Percentiles rank a stretch among this genome's conserved stretches.
These are phyloP conservation scores for Drosophila colorata DNA, from an alignment of 2,888 invertebrate genomes.

Conservation along the genomic window DNA sequence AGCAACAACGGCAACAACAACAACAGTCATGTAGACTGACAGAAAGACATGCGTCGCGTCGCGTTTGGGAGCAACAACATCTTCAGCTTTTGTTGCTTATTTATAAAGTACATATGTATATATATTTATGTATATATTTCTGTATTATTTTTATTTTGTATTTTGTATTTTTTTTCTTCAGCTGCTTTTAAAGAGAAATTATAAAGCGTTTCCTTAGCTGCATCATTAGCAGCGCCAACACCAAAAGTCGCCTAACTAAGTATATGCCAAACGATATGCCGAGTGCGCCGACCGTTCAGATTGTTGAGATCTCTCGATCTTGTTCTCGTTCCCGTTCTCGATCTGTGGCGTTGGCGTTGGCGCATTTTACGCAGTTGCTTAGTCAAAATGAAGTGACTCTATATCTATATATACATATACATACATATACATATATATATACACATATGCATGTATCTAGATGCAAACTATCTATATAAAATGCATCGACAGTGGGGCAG, in stretches of 20 bases:
- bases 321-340: constrained; percentile 11
- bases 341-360: constrained; percentile 72
- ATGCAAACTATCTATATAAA: constrained; percentile 71
- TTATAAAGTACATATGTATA: constrained; percentile 44
- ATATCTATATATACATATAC: constrained; percentile 32
- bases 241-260: constrained; percentile 82
- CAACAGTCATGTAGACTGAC: constrained; percentile 1
- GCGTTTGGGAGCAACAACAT: constrained; percentile 63
- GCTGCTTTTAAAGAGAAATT: constrained; percentile 80
- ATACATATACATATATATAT: constrained; percentile 6
- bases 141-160: constrained; percentile 13
- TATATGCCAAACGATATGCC: constrained; percentile 44
- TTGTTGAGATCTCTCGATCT: constrained; percentile 54
- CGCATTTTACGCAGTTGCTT: constrained; percentile 79
- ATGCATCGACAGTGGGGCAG: constrained; percentile 72
- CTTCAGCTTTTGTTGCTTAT: constrained; percentile 66
- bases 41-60: constrained; percentile 12
- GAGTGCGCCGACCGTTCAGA: constrained; percentile 40
- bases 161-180: constrained; percentile 19
- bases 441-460: constrained; percentile 44
- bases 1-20: constrained; percentile 27
- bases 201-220: constrained; percentile 85
- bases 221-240: constrained; percentile 85
- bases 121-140: constrained; percentile 13
- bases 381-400: constrained; percentile 65